These are phyloP conservation scores for Brachyhypopomus occidentalis DNA, from an alignment of 2,113 vertebrate genomes.

Conservation along the genomic window DNA sequence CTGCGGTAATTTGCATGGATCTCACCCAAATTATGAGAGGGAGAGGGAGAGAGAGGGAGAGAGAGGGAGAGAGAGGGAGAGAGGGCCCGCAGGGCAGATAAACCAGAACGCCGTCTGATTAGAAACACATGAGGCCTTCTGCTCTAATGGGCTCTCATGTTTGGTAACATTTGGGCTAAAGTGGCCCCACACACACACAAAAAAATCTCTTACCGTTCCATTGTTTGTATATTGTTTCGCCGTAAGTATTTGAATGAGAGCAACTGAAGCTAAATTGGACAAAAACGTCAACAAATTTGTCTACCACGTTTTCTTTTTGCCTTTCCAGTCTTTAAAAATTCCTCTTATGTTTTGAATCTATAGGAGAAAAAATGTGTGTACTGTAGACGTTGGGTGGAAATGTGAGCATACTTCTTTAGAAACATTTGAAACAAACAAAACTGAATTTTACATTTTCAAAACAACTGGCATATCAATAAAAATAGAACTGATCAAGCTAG, in stretches of 20 bases:
- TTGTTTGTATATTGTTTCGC: slow-evolving; percentile 36
- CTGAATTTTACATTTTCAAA: not conserved
- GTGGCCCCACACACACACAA: slow-evolving; percentile 19
- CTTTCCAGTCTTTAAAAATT: not conserved
- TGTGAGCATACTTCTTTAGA: not conserved
- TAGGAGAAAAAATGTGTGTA: slow-evolving; percentile 8
- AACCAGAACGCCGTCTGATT: slow-evolving; percentile 57
- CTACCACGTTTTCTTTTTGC: not conserved
- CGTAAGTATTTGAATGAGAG: slow-evolving; percentile 10
- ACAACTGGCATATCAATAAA: not conserved
- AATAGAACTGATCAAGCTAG: not conserved
- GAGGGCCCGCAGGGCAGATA: slow-evolving; percentile 49
- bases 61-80: not conserved
- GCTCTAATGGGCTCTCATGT: slow-evolving; percentile 54
- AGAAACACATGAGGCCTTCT: slow-evolving; percentile 56
- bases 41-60: not conserved
- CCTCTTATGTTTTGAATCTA: slow-evolving; percentile 7
- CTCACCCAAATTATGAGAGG: slow-evolving; percentile 40
- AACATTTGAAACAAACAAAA: slow-evolving; percentile 9
- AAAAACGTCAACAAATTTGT: slow-evolving; percentile 26
- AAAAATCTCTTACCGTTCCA: slow-evolving; percentile 28
- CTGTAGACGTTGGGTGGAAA: not conserved
- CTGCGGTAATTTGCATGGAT: slow-evolving; percentile 29
- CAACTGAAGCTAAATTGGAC: slow-evolving; percentile 10
- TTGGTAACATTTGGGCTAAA: slow-evolving; percentile 52